These are phyloP conservation scores for Tauraco erythrolophus DNA, from an alignment of 2,113 vertebrate species.

Conservation along the genomic window DNA sequence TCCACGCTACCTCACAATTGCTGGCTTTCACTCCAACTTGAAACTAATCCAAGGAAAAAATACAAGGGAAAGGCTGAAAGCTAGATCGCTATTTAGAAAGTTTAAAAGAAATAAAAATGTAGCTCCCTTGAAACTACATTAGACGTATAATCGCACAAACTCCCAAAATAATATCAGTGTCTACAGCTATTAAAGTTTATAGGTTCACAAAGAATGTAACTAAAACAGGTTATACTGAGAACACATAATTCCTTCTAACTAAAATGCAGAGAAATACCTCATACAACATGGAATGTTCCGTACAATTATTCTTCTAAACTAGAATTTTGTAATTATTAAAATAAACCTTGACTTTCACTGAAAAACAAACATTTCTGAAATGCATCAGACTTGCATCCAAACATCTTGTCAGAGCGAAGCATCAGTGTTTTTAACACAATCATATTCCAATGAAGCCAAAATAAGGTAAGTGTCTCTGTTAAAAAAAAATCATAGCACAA, in stretches of 20 bases:
- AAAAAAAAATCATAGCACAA: neutral
- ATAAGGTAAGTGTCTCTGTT: neutral
- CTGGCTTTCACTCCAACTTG: constrained; percentile 45
- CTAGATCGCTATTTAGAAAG: neutral
- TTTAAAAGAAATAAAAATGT: constrained; percentile 40
- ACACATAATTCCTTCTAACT: neutral
- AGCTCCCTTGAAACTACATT: neutral
- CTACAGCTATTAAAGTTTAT: neutral
- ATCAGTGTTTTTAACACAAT: neutral
- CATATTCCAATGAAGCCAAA: neutral
- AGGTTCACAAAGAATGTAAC: neutral
- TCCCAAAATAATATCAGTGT: neutral
- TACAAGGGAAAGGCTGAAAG: constrained; percentile 11
- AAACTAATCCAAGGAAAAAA: constrained; percentile 53
- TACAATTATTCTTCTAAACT: neutral
- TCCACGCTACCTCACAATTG: neutral
- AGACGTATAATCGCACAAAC: neutral
- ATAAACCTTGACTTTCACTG: neutral
- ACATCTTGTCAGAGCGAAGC: neutral
- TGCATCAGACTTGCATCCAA: neutral
- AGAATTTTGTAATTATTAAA: neutral
- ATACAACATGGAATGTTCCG: neutral
- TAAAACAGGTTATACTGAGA: neutral
- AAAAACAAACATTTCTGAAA: neutral
- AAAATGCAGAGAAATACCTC: neutral